A percentile compares a stretch with the other conserved stretches of the same genome.
These are phyloP conservation scores for Okapia johnstoni DNA, from an alignment of 2,113 vertebrate species.

Conservation along the genomic window DNA sequence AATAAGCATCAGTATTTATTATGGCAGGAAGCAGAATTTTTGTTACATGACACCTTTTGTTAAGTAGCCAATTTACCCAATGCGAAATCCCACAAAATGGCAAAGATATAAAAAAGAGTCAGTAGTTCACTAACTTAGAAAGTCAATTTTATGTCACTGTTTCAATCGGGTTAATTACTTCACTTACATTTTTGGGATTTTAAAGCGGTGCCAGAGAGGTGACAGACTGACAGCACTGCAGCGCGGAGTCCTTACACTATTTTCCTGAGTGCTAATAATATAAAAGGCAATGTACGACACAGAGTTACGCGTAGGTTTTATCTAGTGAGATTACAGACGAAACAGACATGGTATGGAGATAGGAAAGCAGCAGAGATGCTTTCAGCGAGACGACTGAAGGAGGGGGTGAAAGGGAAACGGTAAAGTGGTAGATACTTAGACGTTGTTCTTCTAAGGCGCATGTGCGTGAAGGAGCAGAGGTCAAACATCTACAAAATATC, in stretches of 20 bases:
- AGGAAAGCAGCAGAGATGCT: background rate
- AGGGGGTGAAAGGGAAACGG: background rate
- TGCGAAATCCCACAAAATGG: constrained; percentile 63
- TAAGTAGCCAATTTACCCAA: constrained; percentile 65
- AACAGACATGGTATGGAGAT: background rate
- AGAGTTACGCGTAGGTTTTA: constrained; percentile 28
- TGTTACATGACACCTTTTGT: constrained; percentile 67
- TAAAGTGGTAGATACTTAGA: background rate
- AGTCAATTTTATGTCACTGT: constrained; percentile 62
- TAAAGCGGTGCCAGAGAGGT: constrained; percentile 40
- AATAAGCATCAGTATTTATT: constrained; percentile 53
- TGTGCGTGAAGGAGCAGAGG: background rate
- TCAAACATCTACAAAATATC: background rate
- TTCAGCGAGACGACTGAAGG: constrained; percentile 4
- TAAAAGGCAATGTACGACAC: constrained; percentile 54
- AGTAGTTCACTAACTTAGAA: constrained; percentile 63
- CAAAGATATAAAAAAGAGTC: constrained; percentile 59
- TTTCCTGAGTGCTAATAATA: constrained; percentile 61
- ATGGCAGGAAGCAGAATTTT: constrained; percentile 51
- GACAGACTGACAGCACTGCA: background rate
- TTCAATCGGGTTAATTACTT: constrained; percentile 69
- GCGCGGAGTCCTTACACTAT: constrained; percentile 37
- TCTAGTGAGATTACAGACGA: background rate
- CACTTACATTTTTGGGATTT: constrained; percentile 70
- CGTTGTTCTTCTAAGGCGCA: background rate